Base-by-base conservation (phyloP, 2,113 vertebrate genomes). In the Anser brachyrhynchus region DNA sequence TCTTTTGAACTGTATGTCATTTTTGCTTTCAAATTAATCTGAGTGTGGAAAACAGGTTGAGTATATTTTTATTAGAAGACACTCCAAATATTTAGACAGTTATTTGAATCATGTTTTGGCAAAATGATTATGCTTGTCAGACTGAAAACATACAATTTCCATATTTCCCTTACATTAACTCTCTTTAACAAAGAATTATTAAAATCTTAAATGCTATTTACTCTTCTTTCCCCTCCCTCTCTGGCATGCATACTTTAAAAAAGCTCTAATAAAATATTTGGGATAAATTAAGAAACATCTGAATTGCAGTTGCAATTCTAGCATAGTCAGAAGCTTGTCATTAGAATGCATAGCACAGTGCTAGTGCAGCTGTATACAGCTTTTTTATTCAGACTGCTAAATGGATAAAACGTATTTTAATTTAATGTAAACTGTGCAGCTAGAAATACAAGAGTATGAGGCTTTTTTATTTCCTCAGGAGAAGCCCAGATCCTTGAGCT, bases 41-140 rank as follows among this genome's bases (percentile, higher is more conserved):
- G 91, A 97, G 95, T 96, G 95, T 95, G 79, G 77, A 97, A 98
- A 97, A 95, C 19, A 77, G 95, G 96, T 95, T 96, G 93, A 93
- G 84, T 93, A 93, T 93, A 96, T 96, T 97, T 96, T 98, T 93
- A 81, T 96, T 97, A 97, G 95, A 92, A 97, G 95, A 96, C 78
- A 95, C 84, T 97, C 95, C 95, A 98, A 98, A 98, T 98, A 98
- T 98, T 98, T 98, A 98, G 97, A 98, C 97, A 98, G 92, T 96
- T 95, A 97, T 97, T 96, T 97, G 97, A 98, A 98, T 96, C 96
- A 87, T 96, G 93, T 97, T 98, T 97, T 97, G 97, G 98, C 95
- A 97, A 98, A 97, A 94, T 95, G 88, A 97, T 98, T 98, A 94
- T 96, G 94, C 97, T 95, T 97, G 94, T 97, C 97, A 96, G 94